Evolutionary conservation across 92 coral and sea anemone species (phyloP).

Genomic region (Paragorgia papillata): DNA sequence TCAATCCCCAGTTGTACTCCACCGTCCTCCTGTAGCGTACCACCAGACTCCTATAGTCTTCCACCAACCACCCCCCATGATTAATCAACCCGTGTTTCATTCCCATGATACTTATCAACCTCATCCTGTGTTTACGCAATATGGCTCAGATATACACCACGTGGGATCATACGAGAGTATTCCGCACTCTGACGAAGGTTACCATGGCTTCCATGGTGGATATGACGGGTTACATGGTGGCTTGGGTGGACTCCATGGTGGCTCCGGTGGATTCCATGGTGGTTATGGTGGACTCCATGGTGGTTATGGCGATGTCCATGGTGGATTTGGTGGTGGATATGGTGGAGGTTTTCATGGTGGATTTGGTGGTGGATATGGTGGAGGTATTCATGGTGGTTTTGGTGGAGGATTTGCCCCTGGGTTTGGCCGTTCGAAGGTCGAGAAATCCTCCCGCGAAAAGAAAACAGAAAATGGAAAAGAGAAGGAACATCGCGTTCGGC

Average conservation of each 20-base stretch:
- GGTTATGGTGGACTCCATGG: conserved; percentile 2
- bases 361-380: conserved; percentile 9
- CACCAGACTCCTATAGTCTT: conserved; percentile 92
- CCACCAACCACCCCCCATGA: conserved; percentile 96
- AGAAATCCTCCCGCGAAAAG: conserved; percentile 21
- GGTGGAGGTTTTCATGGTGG: conserved; percentile 16
- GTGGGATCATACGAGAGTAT: conserved; percentile 75
- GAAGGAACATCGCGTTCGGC: conserved; percentile 27
- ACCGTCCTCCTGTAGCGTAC: conserved; percentile 91
- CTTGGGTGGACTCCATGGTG: background rate
- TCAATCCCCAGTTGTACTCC: conserved; percentile 93
- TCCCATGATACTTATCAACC: conserved; percentile 80
- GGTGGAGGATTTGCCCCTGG: background rate
- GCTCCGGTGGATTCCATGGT: background rate
- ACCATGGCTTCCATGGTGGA: conserved; percentile 36
- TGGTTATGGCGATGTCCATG: background rate
- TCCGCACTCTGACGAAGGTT: conserved; percentile 67
- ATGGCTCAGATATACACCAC: conserved; percentile 69
- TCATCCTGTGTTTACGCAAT: conserved; percentile 76
- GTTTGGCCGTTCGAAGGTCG: conserved; percentile 42
- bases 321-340: conserved; percentile 26
- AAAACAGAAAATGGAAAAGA: conserved; percentile 43
- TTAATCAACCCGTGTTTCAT: conserved; percentile 74
- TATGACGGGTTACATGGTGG: conserved; percentile 5
- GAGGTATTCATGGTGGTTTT: background rate